Base-by-base conservation (phyloP, 30 jellyfish, hydroid and myxozoan genomes). In the Cassiopea xamachana region DNA sequence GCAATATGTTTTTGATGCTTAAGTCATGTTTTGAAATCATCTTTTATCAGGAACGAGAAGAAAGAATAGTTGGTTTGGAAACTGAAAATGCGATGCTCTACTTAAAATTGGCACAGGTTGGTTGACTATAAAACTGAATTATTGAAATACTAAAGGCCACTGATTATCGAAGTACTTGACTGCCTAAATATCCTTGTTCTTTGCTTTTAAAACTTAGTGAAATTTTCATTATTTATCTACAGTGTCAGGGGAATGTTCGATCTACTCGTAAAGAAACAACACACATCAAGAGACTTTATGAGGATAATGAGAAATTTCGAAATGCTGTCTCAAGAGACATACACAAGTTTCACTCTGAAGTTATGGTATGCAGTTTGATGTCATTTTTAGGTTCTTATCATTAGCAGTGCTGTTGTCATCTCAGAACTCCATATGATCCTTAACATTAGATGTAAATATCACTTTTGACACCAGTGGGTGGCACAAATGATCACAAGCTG, bases 61-160 rank as follows among this genome's bases (percentile, higher is more conserved):
- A 93, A 49, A 83, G 98, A 84, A 93, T 93, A 50, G 84, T 93
- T 55, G 98, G 97, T 43, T 74, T 93, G 73, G 98, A 93, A 58
- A 93, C 98, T 2, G 98, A 93, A 61, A 93, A 93, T 88, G 98
- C 98, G n/a, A 93, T 93, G 98, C 96, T 93, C 1, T 93, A 93
- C 80, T 77, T 93, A 72, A 93, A 93, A 64, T 80, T 93, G 60
- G 98, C 98, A 4, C 98, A 93, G 98, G 98, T 93, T 70, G 60
- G 70, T 78, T 47, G 27, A 4, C 79, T 77, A 27, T 27, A 27
- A 27, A 27, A 27, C 39, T 27, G 39, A 27, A 27, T 27, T 27
- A 27, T 27, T 27, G 39, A 27, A 27, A 27, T 27, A 27, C 39
- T 27, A 27, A 27, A 27, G 39, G 39, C 39, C 39, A 27, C 39